Evolutionary conservation across 2,888 invertebrate species (phyloP).

Genomic region (Pinctada fucata): DNA sequence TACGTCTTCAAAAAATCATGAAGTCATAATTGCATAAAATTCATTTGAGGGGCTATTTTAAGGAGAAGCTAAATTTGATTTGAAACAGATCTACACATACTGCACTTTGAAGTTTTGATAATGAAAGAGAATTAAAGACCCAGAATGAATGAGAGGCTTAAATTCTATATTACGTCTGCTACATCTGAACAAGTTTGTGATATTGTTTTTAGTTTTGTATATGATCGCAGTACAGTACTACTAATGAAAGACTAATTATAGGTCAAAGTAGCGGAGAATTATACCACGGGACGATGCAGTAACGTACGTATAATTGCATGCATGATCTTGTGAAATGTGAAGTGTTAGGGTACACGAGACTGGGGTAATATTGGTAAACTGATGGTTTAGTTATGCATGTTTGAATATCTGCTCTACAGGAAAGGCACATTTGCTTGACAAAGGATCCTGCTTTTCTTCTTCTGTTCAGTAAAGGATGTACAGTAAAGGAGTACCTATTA

Average conservation of each 20-base stretch:
- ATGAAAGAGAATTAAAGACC: too few relatives aligned
- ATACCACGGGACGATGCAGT: slow-evolving; percentile 30
- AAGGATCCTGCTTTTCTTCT: too few relatives aligned
- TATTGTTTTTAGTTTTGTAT: not conserved
- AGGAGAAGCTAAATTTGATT: not conserved
- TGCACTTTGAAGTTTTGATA: not conserved
- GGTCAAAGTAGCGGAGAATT: slow-evolving; percentile 34
- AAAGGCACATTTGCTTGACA: too few relatives aligned
- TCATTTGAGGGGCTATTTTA: too few relatives aligned
- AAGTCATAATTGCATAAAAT: too few relatives aligned
- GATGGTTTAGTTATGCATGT: not conserved
- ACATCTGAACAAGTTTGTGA: not conserved
- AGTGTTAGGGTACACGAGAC: slow-evolving; percentile 10
- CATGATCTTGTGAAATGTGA: slow-evolving; percentile 5
- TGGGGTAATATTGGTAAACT: slow-evolving; percentile 4
- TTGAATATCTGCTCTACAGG: too few relatives aligned
- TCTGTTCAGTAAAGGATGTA: too few relatives aligned
- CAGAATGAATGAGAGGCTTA: too few relatives aligned
- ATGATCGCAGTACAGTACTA: not conserved
- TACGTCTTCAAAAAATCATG: too few relatives aligned
- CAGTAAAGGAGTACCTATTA: too few relatives aligned
- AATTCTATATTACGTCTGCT: too few relatives aligned
- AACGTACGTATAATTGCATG: slow-evolving; percentile 51
- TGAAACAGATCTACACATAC: not conserved
- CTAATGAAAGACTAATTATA: slow-evolving; percentile 24